Evolutionary conservation across 2,888 invertebrate genomes (phyloP).

Genomic region (Thymelicus acteon): DNA sequence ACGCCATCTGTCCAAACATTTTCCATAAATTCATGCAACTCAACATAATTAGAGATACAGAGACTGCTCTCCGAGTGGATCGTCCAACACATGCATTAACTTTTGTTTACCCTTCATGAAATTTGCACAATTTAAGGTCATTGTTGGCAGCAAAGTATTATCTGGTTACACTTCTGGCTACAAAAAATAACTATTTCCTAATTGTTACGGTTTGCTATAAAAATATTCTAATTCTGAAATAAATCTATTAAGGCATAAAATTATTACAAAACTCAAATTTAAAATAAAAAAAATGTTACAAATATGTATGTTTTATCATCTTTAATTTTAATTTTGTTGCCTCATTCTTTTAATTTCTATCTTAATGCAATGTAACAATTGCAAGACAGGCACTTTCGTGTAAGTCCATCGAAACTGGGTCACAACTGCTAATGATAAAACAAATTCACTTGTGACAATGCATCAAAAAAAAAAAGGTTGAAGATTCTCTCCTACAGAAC

Average conservation of each 20-base stretch:
- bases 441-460: conserved; percentile 36
- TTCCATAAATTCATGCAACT: conserved; percentile 33
- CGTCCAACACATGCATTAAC: conserved; percentile 33
- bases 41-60: conserved; percentile 7
- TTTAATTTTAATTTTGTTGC: conserved; percentile 43
- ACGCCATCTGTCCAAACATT: conserved; percentile 29
- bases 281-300: conserved; percentile 42
- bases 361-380: conserved; percentile 39
- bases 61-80: conserved; percentile 18
- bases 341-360: conserved; percentile 37
- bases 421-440: conserved; percentile 40
- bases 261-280: conserved; percentile 45
- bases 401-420: conserved; percentile 50
- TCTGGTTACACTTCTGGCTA: conserved; percentile 44
- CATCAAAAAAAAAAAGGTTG: conserved; percentile 38
- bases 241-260: conserved; percentile 47
- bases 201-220: conserved; percentile 43
- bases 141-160: conserved; percentile 42
- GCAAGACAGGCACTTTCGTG: conserved; percentile 65
- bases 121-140: conserved; percentile 37
- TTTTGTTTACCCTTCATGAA: conserved; percentile 5
- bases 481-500: conserved; percentile 30
- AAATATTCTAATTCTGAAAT: conserved; percentile 48
- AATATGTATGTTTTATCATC: conserved; percentile 41
- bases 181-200: conserved; percentile 43